Percentiles rank a stretch among this genome's conserved stretches.
These are phyloP conservation scores for Resseliella maxima DNA, from an alignment of 2,888 invertebrate genomes.

Conservation along the genomic window DNA sequence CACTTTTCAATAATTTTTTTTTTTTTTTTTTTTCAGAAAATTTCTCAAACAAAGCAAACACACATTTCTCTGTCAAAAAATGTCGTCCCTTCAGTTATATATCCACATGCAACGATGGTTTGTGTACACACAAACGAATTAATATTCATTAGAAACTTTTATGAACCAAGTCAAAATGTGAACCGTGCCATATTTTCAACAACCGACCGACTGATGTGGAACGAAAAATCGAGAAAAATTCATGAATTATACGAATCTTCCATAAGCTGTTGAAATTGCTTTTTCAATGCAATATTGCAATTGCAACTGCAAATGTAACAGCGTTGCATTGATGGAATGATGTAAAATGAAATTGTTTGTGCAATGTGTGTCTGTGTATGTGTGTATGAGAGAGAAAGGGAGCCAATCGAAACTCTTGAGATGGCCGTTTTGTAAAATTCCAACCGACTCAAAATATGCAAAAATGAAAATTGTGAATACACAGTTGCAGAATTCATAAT, in stretches of 20 bases:
- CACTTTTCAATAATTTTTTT: no score
- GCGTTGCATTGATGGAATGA: neutral
- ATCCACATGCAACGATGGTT: neutral
- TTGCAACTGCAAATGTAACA: neutral
- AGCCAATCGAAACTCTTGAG: neutral
- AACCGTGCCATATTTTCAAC: neutral
- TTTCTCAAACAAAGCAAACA: no score
- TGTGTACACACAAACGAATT: no score
- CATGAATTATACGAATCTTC: no score
- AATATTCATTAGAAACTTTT: neutral
- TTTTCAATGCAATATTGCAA: neutral
- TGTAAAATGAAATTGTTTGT: neutral
- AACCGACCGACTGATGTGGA: neutral
- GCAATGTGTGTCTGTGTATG: neutral
- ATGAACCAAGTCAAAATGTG: neutral
- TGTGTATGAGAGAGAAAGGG: no score
- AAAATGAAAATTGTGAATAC: neutral
- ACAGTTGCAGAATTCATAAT: neutral
- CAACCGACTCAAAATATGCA: neutral
- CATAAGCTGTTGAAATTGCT: slow-evolving; percentile 33
- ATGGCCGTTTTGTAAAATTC: neutral
- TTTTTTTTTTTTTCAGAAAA: no score
- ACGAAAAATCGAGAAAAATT: neutral
- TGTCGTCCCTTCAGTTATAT: neutral
- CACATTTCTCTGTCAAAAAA: no score